phyloP scores from a whole-genome alignment of 2,113 vertebrate genomes.

The Gobius niger region DNA sequence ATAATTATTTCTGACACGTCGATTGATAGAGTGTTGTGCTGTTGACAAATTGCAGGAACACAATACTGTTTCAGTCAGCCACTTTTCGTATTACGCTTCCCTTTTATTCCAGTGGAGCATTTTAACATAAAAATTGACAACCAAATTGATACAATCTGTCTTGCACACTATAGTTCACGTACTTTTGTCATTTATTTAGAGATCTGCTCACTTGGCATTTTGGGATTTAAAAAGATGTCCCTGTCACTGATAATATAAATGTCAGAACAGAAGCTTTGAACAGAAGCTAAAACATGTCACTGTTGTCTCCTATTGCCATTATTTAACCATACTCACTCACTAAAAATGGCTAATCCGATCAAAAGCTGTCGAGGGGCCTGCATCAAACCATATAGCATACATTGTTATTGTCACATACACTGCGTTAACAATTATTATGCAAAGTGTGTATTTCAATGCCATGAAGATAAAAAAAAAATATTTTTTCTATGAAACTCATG shows the following conservation, averaged over 20 bases:
- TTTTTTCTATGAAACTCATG: too few species aligned
- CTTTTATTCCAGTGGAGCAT: constrained; percentile 56
- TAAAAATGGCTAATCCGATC: too few species aligned
- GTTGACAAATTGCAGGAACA: constrained; percentile 70
- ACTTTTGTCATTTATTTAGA: constrained; percentile 49
- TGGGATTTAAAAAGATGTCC: constrained; percentile 27
- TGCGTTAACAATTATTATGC: too few species aligned
- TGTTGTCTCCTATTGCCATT: background rate
- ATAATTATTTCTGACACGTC: constrained; percentile 74
- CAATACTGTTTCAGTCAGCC: constrained; percentile 72
- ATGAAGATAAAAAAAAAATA: too few species aligned
- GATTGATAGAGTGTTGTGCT: constrained; percentile 70
- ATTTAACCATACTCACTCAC: background rate
- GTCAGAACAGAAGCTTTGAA: constrained; percentile 37
- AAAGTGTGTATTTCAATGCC: too few species aligned
- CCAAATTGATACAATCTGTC: constrained; percentile 60
- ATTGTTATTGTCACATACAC: too few species aligned
- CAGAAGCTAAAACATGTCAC: constrained; percentile 25
- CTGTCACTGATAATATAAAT: constrained; percentile 41
- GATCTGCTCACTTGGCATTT: constrained; percentile 55
- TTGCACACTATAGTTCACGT: constrained; percentile 49
- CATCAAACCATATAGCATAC: too few species aligned
- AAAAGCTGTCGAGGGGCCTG: too few species aligned
- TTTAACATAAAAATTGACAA: constrained; percentile 54
- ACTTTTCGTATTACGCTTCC: constrained; percentile 59